A percentile compares a stretch with the other conserved stretches of the same genome.
phyloP scores from a whole-genome alignment of 2,113 vertebrate genomes.

The Megalops atlanticus region DNA sequence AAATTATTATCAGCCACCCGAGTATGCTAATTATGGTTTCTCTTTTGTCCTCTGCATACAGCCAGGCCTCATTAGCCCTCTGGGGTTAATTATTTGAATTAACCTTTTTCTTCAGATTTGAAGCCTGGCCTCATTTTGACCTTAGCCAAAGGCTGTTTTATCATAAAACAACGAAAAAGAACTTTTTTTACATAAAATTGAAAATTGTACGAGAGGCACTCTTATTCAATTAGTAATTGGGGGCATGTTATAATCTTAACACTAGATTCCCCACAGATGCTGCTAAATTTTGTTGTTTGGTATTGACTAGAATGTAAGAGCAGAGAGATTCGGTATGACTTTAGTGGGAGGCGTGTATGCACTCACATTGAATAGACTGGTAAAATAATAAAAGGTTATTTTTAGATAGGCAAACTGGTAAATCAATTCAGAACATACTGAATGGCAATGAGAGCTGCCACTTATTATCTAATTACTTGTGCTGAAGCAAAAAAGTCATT shows the following conservation, averaged over 20 bases:
- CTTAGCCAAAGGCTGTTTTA: constrained; percentile 11
- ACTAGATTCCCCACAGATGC: not conserved
- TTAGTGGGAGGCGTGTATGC: too few relatives aligned
- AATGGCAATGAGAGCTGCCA: too few relatives aligned
- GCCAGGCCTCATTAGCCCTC: constrained; percentile 3
- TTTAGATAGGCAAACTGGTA: too few relatives aligned
- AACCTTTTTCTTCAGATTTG: constrained; percentile 19
- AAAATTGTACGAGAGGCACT: constrained; percentile 14
- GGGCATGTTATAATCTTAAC: constrained; percentile 6
- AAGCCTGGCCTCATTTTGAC: not conserved
- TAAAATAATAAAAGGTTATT: too few relatives aligned
- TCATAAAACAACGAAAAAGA: not conserved
- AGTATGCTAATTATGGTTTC: constrained; percentile 9
- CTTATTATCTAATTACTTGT: too few relatives aligned
- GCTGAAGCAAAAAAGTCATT: too few relatives aligned
- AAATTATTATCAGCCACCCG: constrained; percentile 3
- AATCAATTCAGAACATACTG: too few relatives aligned
- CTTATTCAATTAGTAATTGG: constrained; percentile 2
- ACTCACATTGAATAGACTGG: too few relatives aligned
- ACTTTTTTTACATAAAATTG: not conserved
- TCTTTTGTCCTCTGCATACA: not conserved
- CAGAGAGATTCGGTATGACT: too few relatives aligned
- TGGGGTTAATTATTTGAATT: constrained; percentile 27
- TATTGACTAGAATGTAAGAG: not conserved
- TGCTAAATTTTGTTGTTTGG: too few relatives aligned